phyloP scores from a whole-genome alignment of 1,140 invertebrate genomes.

The Hylyphantes graminicola region DNA sequence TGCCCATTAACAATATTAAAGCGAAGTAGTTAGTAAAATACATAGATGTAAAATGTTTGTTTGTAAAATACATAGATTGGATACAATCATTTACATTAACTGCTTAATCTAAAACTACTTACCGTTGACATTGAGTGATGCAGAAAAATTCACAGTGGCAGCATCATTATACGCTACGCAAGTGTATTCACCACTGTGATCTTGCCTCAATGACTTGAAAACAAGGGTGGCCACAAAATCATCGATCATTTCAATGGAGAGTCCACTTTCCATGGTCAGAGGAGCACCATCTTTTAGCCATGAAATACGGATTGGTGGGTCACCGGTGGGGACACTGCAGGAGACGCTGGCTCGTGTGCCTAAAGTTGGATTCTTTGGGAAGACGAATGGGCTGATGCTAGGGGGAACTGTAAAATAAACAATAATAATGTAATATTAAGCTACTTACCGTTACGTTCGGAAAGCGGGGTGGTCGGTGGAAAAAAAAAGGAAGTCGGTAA shows the following conservation, averaged over 20 bases:
- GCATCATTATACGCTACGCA: conserved; percentile 69
- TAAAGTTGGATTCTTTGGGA: conserved; percentile 73
- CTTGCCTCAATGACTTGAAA: conserved; percentile 67
- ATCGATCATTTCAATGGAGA: conserved; percentile 60
- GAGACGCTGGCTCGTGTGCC: conserved; percentile 73
- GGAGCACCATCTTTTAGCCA: conserved; percentile 76
- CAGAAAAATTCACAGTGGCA: conserved; percentile 67
- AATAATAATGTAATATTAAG: too few relatives aligned
- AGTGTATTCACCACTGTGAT: conserved; percentile 70
- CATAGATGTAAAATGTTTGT: too few relatives aligned
- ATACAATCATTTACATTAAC: too few relatives aligned
- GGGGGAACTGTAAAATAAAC: conserved; percentile 70
- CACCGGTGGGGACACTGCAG: conserved; percentile 65
- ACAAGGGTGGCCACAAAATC: conserved; percentile 64
- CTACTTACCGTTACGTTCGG: too few relatives aligned
- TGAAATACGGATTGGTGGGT: conserved; percentile 70
- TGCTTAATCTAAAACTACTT: conserved; percentile 23
- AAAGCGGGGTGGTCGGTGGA: background rate
- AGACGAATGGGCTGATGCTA: conserved; percentile 74
- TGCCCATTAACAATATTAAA: too few relatives aligned
- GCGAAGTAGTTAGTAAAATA: too few relatives aligned
- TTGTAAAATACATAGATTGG: too few relatives aligned
- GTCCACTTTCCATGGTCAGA: conserved; percentile 68
- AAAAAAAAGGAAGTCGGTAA: background rate
- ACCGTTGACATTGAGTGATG: conserved; percentile 67